Percentiles rank a stretch among this genome's conserved stretches.
Evolutionary conservation across 2,113 vertebrate genomes (phyloP).

Genomic region (Myrmecobius fasciatus): DNA sequence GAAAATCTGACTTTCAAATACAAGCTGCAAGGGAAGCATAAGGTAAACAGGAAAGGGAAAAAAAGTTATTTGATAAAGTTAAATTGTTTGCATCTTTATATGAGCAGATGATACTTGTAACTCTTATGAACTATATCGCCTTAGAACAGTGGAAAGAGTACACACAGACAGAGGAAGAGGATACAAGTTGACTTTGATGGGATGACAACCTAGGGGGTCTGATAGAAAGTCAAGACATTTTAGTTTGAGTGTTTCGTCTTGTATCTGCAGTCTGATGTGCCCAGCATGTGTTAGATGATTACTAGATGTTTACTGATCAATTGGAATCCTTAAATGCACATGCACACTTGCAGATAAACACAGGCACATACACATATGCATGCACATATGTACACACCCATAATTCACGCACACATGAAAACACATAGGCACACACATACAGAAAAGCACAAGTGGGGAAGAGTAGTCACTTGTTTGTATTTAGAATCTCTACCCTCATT

Average conservation of each 20-base stretch:
- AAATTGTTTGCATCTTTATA: background rate
- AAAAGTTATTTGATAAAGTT: background rate
- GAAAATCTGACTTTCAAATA: background rate
- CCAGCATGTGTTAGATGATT: background rate
- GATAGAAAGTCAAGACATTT: background rate
- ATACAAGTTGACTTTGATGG: background rate
- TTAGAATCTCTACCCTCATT: background rate
- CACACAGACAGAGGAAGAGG: background rate
- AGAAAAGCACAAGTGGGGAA: too few species aligned
- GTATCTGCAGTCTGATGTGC: background rate
- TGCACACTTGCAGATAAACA: too few species aligned
- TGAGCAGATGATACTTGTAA: background rate
- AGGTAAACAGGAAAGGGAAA: background rate
- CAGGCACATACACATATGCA: too few species aligned
- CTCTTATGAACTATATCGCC: background rate
- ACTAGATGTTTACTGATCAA: background rate
- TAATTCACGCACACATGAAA: too few species aligned
- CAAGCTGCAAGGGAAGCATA: background rate
- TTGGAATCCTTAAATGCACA: background rate
- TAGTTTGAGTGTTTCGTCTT: background rate
- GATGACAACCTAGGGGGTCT: background rate
- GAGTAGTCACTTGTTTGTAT: background rate
- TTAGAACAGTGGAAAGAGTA: background rate
- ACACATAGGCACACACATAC: too few species aligned
- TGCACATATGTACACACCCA: too few species aligned